A percentile compares a stretch with the other conserved stretches of the same genome.
These are phyloP conservation scores for Adelges cooleyi DNA, from an alignment of 1,140 invertebrate species.

Conservation along the genomic window DNA sequence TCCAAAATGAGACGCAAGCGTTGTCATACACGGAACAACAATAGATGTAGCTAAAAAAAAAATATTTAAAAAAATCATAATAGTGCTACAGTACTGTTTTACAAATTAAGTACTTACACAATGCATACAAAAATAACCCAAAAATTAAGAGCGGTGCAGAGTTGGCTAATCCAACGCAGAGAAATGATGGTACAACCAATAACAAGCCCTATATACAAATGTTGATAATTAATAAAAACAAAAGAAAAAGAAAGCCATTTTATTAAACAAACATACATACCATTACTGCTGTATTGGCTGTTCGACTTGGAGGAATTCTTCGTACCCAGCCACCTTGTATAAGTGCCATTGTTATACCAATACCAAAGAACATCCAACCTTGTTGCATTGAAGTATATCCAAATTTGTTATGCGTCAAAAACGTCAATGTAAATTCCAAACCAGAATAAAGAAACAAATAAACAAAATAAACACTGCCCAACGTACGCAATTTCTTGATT, in stretches of 20 bases:
- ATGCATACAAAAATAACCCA: constrained; percentile 76
- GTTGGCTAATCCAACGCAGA: constrained; percentile 66
- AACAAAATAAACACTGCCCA: constrained; percentile 83
- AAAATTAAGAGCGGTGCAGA: constrained; percentile 52
- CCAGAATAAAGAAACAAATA: constrained; percentile 96
- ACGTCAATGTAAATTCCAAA: constrained; percentile 94
- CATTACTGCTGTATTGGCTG: constrained; percentile 56
- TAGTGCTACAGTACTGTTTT: background rate
- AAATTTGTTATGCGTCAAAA: constrained; percentile 88
- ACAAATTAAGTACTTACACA: constrained; percentile 56
- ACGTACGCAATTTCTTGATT: constrained; percentile 50
- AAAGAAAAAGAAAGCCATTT: background rate
- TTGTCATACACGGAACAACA: constrained; percentile 87
- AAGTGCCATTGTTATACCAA: constrained; percentile 84
- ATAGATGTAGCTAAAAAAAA: constrained; percentile 68
- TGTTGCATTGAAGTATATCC: constrained; percentile 89
- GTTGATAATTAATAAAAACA: background rate
- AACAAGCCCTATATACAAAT: constrained; percentile 65
- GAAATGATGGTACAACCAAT: constrained; percentile 76
- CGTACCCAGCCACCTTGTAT: constrained; percentile 85
- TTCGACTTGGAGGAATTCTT: constrained; percentile 60
- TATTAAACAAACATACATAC: constrained; percentile 38
- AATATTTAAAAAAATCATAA: constrained; percentile 9
- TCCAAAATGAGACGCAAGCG: constrained; percentile 73
- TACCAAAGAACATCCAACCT: constrained; percentile 93